These are phyloP conservation scores for Petrocephalus microphthalmus DNA, from an alignment of 2,113 vertebrate species.

Conservation along the genomic window DNA sequence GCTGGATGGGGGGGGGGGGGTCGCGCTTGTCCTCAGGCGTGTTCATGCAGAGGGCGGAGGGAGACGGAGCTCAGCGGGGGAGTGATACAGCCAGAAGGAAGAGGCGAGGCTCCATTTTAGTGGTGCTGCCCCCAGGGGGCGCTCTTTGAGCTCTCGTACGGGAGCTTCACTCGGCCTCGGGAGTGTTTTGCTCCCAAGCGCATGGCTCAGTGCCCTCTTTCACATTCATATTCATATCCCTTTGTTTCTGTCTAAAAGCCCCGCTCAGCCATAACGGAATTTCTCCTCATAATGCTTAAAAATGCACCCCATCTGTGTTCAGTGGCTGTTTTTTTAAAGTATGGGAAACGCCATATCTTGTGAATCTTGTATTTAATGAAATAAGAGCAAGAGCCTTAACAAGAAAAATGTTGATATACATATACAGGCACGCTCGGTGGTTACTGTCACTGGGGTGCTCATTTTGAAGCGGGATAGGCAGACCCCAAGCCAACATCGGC, in stretches of 20 bases:
- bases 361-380: too few species aligned
- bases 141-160: background rate
- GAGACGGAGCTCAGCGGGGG: background rate
- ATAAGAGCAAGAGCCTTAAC: too few species aligned
- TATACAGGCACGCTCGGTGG: too few species aligned
- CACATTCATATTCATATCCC: conserved; percentile 5
- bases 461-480: background rate
- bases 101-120: background rate
- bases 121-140: background rate
- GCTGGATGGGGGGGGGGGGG: background rate
- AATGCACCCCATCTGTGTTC: background rate
- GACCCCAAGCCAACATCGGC: background rate
- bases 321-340: background rate
- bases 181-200: background rate
- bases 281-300: background rate
- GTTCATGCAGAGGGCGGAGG: background rate
- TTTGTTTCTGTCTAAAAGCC: conserved; percentile 5
- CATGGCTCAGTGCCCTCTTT: background rate
- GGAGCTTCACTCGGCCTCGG: background rate
- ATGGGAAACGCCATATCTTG: background rate
- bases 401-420: too few species aligned
- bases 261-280: background rate
- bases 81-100: background rate
- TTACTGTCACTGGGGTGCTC: background rate
- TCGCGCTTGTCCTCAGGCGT: background rate